Base-by-base conservation (phyloP, 2,113 vertebrate genomes). In the Motacilla alba region DNA sequence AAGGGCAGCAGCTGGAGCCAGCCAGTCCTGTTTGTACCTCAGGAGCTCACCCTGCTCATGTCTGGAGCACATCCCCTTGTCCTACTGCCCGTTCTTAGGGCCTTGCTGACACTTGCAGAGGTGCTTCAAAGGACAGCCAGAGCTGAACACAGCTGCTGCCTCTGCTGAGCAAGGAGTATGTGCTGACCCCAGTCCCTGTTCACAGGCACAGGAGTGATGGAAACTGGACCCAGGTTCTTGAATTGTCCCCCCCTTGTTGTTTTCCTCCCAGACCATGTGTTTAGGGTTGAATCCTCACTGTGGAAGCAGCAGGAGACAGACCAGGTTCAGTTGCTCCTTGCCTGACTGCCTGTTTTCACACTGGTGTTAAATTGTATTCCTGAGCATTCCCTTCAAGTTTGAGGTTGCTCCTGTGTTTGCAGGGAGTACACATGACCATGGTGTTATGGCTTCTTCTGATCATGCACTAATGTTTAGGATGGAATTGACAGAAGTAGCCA, bases 181-280 rank as follows among this genome's bases (percentile, higher is more conserved):
- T 26, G 70, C 41, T 64, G 39, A 67, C 53, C 49, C 26, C 19
- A 4, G 43, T 17, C 20, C 11, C 35, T 7, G 3, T 11, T 24
- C 2, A 3, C 5, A 2, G 19, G n/a, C 67, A 52, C 27, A 21
- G 74, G 3, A 23, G 1, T 0, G 2, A 19, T 43, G 31, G 39
- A 24, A 41, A 43, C 11, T 59, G 35, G 28, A 26, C 43, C 46
- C 55, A 22, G 47, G 43, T 18, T 33, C 63, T 16, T 14, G 11
- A 13, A 3, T 30, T 49, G 26, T 49, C 52, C 72, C 18, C 1
- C 6, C 31, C 22, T 49, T 9, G 17, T 44, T 13, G 13, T 66
- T 83, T 37, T 78, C 72, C 52, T 83, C 72, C 35, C 64, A 62
- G 52, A 19, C 47, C 3, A 0, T 2, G 12, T n/a, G 30, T 35